Evolutionary conservation across 2,888 invertebrate genomes (phyloP).

Genomic region (Oasisia sp.): DNA sequence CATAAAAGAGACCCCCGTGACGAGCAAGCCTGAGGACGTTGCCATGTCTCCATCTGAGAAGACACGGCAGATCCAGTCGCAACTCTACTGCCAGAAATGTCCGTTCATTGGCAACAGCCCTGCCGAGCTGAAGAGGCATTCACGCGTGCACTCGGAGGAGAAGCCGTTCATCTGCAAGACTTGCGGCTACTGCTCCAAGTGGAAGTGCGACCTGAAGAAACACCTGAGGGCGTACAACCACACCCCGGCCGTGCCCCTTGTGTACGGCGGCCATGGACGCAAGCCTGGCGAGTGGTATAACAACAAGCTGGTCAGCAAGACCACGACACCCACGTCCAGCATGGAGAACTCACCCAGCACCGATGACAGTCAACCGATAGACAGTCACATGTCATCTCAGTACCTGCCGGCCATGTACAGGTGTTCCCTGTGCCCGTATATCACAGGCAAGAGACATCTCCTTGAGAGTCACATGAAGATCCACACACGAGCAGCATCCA

Average conservation of each 20-base stretch:
- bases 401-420: conserved; percentile 46
- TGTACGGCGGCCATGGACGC: conserved; percentile 35
- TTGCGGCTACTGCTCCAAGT: conserved; percentile 62
- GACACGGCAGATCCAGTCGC: conserved; percentile 36
- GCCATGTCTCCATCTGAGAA: background rate
- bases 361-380: background rate
- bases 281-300: conserved; percentile 25
- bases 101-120: conserved; percentile 59
- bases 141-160: conserved; percentile 60
- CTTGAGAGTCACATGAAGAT: conserved; percentile 51
- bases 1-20: background rate
- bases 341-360: background rate
- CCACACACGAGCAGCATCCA: conserved; percentile 39
- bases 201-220: conserved; percentile 64
- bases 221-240: conserved; percentile 61
- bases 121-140: conserved; percentile 61
- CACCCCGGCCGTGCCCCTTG: conserved; percentile 34
- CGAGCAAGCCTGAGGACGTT: background rate
- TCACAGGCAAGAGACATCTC: conserved; percentile 47
- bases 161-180: conserved; percentile 60
- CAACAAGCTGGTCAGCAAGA: background rate
- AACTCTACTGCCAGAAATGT: conserved; percentile 59
- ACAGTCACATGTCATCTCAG: background rate
- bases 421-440: conserved; percentile 52
- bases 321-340: background rate